Base-by-base conservation (phyloP, 64 coral and sea anemone genomes). In the Pachyseris speciosa region DNA sequence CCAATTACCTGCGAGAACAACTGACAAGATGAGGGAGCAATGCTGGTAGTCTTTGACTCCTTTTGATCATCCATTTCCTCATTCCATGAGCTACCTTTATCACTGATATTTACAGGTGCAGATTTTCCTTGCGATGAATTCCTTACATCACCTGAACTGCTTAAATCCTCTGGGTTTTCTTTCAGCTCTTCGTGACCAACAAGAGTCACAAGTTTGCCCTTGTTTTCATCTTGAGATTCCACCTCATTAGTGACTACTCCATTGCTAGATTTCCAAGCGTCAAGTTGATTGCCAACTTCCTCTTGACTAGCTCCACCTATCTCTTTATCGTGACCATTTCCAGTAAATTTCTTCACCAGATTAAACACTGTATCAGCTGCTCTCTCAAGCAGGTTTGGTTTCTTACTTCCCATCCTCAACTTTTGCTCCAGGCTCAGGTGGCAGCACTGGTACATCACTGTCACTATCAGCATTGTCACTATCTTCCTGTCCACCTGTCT, bases 311-410 rank as follows among this genome's bases (percentile, higher is more conserved):
- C 19, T 67, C 58, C 7, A 66, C 67, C n/a, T 74, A 75, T 53
- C 64, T 87, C 11, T 89, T 76, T 58, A 87, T 95, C 61, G 83
- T 90, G 12, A 86, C 94, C 27, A 87, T 91, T 85, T 26, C 77
- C 77, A 61, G 77, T 61, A 41, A 81, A 40, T 40, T 95, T 91
- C 66, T 99, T 99, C 0, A 99, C 94, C 13, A 99, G 88, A 45
- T 90, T 99, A 2, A 95, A 61, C 2, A 99, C 88, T 34, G 90
- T 95, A 60, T 99, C 94, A 50, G 93, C 91, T 71, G 93, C 97
- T 57, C 86, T 89, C 39, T 94, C 86, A 12, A 99, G 78, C 51
- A 95, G 79, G 17, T 92, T 95, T 11, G 90, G 51, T 67, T 86
- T 66, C 15, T 78, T 83, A 15, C 69, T 22, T n/a, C 16, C 95